phyloP scores from a whole-genome alignment of 2,888 invertebrate species.

The Chesias legatella region DNA sequence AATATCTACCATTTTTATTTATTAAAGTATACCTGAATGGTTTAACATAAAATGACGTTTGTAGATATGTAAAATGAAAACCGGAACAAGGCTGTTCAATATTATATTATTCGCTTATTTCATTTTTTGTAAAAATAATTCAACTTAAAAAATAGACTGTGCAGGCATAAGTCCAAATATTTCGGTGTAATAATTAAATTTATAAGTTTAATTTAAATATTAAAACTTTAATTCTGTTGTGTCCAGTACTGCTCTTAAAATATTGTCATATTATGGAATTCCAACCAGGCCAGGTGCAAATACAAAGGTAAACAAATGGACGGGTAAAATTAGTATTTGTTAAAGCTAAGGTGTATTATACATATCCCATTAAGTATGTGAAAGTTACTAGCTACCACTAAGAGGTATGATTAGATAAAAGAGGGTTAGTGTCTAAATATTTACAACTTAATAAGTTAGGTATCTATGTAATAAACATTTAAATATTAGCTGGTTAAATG shows the following conservation, averaged over 20 bases:
- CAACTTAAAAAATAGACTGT: no score
- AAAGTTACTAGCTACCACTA: constrained; percentile 7
- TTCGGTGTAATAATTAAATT: neutral
- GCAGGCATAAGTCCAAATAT: neutral
- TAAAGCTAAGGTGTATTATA: constrained; percentile 10
- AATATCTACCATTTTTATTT: no score
- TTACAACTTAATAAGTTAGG: constrained; percentile 13
- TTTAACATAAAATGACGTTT: no score
- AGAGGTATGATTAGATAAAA: constrained; percentile 1
- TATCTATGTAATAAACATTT: constrained; percentile 43
- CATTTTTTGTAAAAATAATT: no score
- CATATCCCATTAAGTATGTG: constrained; percentile 17
- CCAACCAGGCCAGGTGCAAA: constrained; percentile 7
- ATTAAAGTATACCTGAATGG: no score
- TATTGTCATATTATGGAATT: neutral
- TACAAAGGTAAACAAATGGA: constrained; percentile 1
- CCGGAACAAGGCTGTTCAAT: no score
- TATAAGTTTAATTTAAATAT: no score
- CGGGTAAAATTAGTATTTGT: neutral
- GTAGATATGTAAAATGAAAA: no score
- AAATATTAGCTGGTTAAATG: constrained; percentile 27
- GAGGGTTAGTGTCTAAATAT: constrained; percentile 9
- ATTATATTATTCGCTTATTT: no score
- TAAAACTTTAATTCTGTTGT: no score
- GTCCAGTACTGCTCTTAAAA: no score